phyloP scores from a whole-genome alignment of 2,888 invertebrate species.

The Melangyna quadrimaculata region DNA sequence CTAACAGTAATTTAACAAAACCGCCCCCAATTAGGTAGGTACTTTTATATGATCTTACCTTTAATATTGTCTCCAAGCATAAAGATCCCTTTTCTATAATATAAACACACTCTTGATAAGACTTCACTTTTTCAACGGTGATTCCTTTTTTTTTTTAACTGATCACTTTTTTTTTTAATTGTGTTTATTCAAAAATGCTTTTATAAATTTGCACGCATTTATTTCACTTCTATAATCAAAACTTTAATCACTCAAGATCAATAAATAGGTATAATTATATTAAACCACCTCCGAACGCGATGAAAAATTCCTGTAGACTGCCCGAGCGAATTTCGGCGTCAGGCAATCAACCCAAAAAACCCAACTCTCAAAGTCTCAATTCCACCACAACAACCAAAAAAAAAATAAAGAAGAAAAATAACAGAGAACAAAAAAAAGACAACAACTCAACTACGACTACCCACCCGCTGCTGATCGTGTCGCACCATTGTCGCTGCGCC shows the following conservation, averaged over 20 bases:
- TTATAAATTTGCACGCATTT: constrained; percentile 13
- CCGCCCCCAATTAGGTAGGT: constrained; percentile 38
- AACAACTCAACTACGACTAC: constrained; percentile 65
- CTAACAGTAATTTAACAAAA: not conserved
- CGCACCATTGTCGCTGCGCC: constrained; percentile 70
- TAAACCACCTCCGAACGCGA: constrained; percentile 52
- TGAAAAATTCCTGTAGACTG: constrained; percentile 69
- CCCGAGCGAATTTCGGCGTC: constrained; percentile 66
- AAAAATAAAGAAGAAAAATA: constrained; percentile 36
- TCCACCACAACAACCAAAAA: constrained; percentile 32
- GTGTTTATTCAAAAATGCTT: not conserved
- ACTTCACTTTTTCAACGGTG: constrained; percentile 30
- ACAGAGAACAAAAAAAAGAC: constrained; percentile 15
- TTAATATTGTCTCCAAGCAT: constrained; percentile 16
- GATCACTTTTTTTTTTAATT: not conserved
- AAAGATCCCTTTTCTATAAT: not conserved
- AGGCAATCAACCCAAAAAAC: constrained; percentile 60
- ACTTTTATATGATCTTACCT: constrained; percentile 21
- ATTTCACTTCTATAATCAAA: constrained; percentile 19
- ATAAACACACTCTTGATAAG: not conserved
- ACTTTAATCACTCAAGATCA: constrained; percentile 1
- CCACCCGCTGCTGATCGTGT: constrained; percentile 72
- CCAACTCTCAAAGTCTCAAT: constrained; percentile 30
- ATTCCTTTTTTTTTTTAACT: not conserved
- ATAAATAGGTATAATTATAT: not conserved